Base-by-base conservation (phyloP, 2,797 vertebrate genomes). In the Setipinna tenuifilis region DNA sequence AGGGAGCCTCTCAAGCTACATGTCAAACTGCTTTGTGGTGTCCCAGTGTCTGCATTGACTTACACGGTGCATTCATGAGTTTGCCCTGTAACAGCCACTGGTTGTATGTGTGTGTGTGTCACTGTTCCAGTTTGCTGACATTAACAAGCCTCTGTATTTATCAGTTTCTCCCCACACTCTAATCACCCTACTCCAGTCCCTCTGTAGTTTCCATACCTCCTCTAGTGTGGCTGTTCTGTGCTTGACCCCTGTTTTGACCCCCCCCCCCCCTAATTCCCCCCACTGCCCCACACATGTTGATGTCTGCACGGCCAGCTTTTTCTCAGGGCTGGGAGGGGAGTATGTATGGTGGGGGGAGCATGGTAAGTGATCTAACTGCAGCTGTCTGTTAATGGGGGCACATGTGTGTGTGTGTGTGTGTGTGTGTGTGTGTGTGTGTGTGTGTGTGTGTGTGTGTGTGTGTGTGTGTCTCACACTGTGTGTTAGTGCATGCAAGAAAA, bases 331-430 rank as follows among this genome's bases (percentile, higher is more conserved):
- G 35, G 35, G 35, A 41, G 35, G 35, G 35, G 35, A 5, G 35
- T 2, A 41, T 41, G 2, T 41, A 41, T 41, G 35, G 35, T 41
- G 35, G 50, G 50, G 65, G 92, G 94, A 83, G 90, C 91, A 87
- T 92, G 90, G 89, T 95, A 92, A 95, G 94, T 95, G 95, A 89
- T 28, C 12, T 71, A 28, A 28, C 25, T 7, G 25, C 28, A 35
- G 65, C 62, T 68, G 62, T 12, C 25, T 41, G 44, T 80, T 54
- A 78, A 6, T 58, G 68, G 28, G 25, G 83, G 44, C 57, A 61
- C 17, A 23, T 62, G 4, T 83, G 57, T 19, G 83, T 48, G 61
- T 83, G 10, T 31, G 21, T 83, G 81, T 57, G 46, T 65, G 31
- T 83, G 3, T 83, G 28, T 82, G 46, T 82, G 81, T 82, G 16